Conservation (phyloP, 2,888 invertebrate genomes). For the Coelogynopora nodosa region DNA sequence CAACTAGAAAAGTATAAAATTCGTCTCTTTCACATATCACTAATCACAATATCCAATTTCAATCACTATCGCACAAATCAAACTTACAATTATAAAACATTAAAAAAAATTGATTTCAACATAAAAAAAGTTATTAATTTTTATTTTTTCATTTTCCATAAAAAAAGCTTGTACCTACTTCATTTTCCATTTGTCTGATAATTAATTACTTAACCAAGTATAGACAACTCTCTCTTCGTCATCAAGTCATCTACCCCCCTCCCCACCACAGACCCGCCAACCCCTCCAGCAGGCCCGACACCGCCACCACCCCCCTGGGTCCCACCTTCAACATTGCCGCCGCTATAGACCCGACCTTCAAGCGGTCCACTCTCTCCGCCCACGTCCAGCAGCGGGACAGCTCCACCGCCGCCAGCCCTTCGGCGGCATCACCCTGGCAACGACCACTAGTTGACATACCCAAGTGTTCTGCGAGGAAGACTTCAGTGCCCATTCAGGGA, state of each 20-base stretch:
- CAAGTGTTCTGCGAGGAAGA: background rate
- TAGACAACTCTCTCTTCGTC: too few species aligned
- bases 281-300: background rate
- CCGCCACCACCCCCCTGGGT: slow-evolving; percentile 26
- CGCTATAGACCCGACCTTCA: slow-evolving; percentile 27
- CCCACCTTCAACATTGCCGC: slow-evolving; percentile 34
- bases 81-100: too few species aligned
- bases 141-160: too few species aligned
- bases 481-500: background rate
- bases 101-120: too few species aligned
- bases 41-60: too few species aligned
- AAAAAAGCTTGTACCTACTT: too few species aligned
- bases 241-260: background rate
- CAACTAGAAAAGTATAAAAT: too few species aligned
- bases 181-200: too few species aligned
- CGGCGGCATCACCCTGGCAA: background rate
- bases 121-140: too few species aligned
- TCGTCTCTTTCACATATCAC: too few species aligned
- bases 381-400: background rate
- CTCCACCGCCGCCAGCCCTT: background rate
- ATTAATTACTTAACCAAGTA: too few species aligned
- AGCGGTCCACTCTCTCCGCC: background rate
- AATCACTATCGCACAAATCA: too few species aligned
- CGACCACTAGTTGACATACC: background rate
- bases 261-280: background rate